Conservation (phyloP, 92 coral and sea anemone species). For the Desmophyllum pertusum region DNA sequence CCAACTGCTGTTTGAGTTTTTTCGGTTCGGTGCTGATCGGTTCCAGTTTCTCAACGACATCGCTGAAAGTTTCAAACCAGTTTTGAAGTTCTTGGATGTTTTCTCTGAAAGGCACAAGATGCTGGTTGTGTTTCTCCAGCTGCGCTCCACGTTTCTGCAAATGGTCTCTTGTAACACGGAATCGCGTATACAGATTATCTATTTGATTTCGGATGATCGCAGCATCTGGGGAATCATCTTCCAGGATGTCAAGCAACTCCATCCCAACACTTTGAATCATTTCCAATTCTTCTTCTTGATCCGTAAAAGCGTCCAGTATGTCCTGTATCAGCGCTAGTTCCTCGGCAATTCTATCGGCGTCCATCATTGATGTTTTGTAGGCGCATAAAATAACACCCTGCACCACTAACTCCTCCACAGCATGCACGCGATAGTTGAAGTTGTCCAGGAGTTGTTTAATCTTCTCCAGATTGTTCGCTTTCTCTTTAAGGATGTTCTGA, state of each 20-base stretch:
- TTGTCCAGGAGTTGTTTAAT: constrained; percentile 76
- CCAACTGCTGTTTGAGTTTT: constrained; percentile 82
- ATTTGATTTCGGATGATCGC: constrained; percentile 75
- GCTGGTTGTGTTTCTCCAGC: constrained; percentile 79
- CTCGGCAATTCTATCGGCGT: constrained; percentile 58
- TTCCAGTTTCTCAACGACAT: constrained; percentile 68
- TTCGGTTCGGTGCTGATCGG: constrained; percentile 95
- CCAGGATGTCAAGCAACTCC: constrained; percentile 68
- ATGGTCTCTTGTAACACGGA: constrained; percentile 73
- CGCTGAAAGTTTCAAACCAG: constrained; percentile 80
- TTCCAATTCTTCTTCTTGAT: constrained; percentile 73
- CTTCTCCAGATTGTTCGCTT: constrained; percentile 77
- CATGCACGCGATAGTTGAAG: constrained; percentile 69
- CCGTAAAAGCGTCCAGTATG: constrained; percentile 57
- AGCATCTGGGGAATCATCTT: constrained; percentile 75
- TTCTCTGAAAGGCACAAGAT: constrained; percentile 72
- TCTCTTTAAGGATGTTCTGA: constrained; percentile 70
- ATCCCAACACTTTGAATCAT: constrained; percentile 70
- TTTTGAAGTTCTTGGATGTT: constrained; percentile 74
- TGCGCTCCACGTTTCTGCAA: constrained; percentile 72
- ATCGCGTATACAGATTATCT: constrained; percentile 66
- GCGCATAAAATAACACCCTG: constrained; percentile 79
- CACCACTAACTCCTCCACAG: constrained; percentile 74
- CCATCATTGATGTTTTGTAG: constrained; percentile 68
- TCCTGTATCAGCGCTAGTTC: constrained; percentile 62